Evolutionary conservation across 1,140 invertebrate species (phyloP), one percentile per base, ranked within the genome.

Genomic region (Druon quercuslanigerum): DNA sequence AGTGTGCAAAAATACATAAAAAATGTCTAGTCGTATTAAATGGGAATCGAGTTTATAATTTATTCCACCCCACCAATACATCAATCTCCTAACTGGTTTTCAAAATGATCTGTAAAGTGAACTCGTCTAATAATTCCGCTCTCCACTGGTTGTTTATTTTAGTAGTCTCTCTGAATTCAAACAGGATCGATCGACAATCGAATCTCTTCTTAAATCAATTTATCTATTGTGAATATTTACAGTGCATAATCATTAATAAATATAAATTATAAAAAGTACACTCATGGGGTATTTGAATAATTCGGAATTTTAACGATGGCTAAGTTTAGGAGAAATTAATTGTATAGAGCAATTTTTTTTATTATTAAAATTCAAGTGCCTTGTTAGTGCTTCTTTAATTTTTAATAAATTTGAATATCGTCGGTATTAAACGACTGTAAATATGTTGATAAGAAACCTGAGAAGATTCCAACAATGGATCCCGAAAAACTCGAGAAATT

Each of bases 61-160:
- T 20, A 72, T 51, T 25, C 51, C n/a, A 46, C 12, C 52, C 51
- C 73, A 74, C 46, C 20, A 20, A 74, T 74, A 50, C 52, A 74
- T 57, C 50, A 50, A 25, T 80, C 56, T 57, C 33, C 73, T 60
- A 74, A 74, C 56, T 74, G 73, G 73, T 57, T 74, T 74, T 60
- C 17, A 72, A 72, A 72, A 72, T 60, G 52, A 56, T 50, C 57
- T 74, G 70, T 78, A 79, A 79, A 83, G 81, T 82, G 81, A 83
- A 79, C 76, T 82, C 60, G 71, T 74, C 82, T 78, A 78, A 83
- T 82, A 82, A 83, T 79, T 25, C 72, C 70, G 77, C 74, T 46
- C 78, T 84, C 74, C 19, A 73, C 5, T 75, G 80, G 79, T 84
- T 84, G 79, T 85, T 84, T 84, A 84, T 85, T 74, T 84, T 78